Evolutionary conservation across 2,113 vertebrate species (phyloP).

Genomic region (Ahaetulla prasina): DNA sequence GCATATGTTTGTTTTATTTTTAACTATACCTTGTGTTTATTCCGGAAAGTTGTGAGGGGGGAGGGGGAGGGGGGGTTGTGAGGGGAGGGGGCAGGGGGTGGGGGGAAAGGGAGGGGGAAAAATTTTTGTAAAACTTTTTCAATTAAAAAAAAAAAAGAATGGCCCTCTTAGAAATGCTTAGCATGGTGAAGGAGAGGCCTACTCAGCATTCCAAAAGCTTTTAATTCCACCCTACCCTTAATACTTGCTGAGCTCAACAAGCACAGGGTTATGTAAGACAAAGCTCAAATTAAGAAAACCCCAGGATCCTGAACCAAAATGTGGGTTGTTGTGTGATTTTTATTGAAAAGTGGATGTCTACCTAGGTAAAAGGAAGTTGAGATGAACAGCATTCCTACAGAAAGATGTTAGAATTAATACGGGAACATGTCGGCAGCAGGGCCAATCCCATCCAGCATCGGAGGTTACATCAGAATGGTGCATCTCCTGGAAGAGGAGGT

Average conservation of each 20-base stretch:
- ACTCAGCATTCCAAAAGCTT: background rate
- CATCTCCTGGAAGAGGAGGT: background rate
- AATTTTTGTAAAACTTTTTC: no score
- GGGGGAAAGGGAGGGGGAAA: no score
- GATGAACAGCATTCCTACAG: background rate
- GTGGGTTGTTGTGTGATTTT: background rate
- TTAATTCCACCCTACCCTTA: background rate
- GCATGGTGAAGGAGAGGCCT: background rate
- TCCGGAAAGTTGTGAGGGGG: no score
- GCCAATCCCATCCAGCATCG: background rate
- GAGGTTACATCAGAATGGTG: background rate
- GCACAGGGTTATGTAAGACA: background rate
- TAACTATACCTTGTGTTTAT: no score
- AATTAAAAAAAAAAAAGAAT: no score
- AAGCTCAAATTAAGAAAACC: background rate
- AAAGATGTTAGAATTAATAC: background rate
- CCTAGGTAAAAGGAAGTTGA: background rate
- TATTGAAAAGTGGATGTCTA: background rate
- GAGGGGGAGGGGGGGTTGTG: no score
- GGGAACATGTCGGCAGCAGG: background rate
- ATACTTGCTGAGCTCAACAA: background rate
- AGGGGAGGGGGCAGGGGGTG: no score
- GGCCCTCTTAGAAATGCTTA: background rate
- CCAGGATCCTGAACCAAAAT: background rate
- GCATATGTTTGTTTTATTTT: no score